phyloP scores from a whole-genome alignment of 2,888 invertebrate species.

The Thymelicus sylvestris region DNA sequence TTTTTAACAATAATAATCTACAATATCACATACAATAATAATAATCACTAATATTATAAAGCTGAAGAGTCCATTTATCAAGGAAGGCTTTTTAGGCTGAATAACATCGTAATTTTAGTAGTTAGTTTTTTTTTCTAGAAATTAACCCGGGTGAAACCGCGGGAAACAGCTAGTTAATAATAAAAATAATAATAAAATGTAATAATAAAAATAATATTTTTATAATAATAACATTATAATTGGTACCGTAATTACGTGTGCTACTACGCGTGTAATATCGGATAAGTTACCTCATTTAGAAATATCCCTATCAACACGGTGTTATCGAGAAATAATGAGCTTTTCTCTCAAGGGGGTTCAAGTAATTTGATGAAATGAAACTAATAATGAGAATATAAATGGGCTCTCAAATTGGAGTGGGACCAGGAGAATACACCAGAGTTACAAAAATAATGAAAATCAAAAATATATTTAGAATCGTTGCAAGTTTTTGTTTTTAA shows the following conservation, averaged over 20 bases:
- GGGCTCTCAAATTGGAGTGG: slow-evolving; percentile 78
- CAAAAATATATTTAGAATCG: background rate
- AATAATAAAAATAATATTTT: too few relatives aligned
- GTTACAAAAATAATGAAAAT: background rate
- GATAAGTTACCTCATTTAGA: slow-evolving; percentile 31
- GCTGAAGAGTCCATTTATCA: too few relatives aligned
- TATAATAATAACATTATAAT: background rate
- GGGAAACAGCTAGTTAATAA: too few relatives aligned
- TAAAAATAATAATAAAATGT: too few relatives aligned
- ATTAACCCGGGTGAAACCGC: too few relatives aligned
- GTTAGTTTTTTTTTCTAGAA: too few relatives aligned
- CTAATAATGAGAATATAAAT: slow-evolving; percentile 80
- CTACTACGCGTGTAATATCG: slow-evolving; percentile 13
- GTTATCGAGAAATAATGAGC: slow-evolving; percentile 58
- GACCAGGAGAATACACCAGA: slow-evolving; percentile 53
- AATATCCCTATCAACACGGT: slow-evolving; percentile 26
- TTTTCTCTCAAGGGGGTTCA: slow-evolving; percentile 66
- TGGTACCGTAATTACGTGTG: slow-evolving; percentile 12
- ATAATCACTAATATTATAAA: too few relatives aligned
- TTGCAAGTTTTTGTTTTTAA: too few relatives aligned
- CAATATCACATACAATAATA: too few relatives aligned
- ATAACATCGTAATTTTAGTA: too few relatives aligned
- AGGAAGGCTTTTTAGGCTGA: too few relatives aligned
- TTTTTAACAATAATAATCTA: too few relatives aligned
- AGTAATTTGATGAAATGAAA: slow-evolving; percentile 78